These are phyloP conservation scores for Sarcoramphus papa DNA, from an alignment of 2,797 vertebrate species.

Conservation along the genomic window DNA sequence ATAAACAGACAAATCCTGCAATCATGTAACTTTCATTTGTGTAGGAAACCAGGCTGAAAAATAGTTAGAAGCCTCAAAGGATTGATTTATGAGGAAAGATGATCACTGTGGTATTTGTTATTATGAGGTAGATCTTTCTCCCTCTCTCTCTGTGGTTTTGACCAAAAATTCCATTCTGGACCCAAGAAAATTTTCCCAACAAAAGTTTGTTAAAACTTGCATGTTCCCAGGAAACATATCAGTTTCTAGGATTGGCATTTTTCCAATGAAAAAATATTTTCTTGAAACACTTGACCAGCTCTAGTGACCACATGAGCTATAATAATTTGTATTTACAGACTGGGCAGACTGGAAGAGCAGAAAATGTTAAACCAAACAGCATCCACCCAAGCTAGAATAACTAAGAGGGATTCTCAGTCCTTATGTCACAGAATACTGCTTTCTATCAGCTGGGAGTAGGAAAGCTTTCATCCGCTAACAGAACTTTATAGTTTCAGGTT, in stretches of 20 bases:
- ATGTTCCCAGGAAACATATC: not conserved
- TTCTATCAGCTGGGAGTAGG: not conserved
- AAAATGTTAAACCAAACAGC: constrained; percentile 23
- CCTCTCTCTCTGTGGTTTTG: not conserved
- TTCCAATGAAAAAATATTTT: constrained; percentile 2
- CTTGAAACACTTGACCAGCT: not conserved
- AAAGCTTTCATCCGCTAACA: not conserved
- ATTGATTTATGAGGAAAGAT: constrained; percentile 20
- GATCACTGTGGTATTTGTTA: constrained; percentile 10
- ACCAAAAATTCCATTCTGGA: constrained; percentile 29
- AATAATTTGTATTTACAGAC: constrained; percentile 32
- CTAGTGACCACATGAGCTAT: not conserved
- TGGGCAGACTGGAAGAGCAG: not conserved
- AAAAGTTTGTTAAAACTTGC: not conserved
- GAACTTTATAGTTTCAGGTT: not conserved
- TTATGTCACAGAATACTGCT: not conserved
- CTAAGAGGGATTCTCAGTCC: not conserved
- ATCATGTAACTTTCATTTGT: not conserved
- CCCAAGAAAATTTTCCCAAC: constrained; percentile 18
- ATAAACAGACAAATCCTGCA: not conserved
- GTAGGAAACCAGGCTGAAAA: not conserved
- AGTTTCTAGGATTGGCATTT: not conserved
- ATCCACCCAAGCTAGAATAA: constrained; percentile 16
- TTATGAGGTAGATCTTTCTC: not conserved
- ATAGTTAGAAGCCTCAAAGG: not conserved